These are phyloP conservation scores for Regulus satrapa DNA, from an alignment of 2,113 vertebrate species.

Conservation along the genomic window DNA sequence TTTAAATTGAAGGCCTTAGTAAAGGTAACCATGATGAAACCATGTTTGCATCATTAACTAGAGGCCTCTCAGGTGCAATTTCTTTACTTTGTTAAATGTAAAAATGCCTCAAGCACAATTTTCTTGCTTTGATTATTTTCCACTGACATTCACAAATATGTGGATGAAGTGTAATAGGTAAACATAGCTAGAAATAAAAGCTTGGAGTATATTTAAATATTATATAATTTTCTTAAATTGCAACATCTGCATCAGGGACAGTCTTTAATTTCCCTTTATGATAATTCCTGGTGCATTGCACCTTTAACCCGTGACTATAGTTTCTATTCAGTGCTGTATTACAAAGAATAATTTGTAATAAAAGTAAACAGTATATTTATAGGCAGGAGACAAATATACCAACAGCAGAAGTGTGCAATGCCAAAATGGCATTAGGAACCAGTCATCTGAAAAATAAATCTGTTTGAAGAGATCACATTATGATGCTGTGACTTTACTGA, in stretches of 20 bases:
- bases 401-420: not conserved
- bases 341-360: not conserved
- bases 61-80: not conserved
- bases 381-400: not conserved
- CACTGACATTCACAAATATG: not conserved
- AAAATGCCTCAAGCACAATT: not conserved
- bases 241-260: not conserved
- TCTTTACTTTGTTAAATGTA: not conserved
- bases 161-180: not conserved
- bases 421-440: not conserved
- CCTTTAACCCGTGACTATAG: rapidly evolving
- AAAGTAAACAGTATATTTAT: not conserved
- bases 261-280: not conserved
- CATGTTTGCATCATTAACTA: not conserved
- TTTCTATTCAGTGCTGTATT: not conserved
- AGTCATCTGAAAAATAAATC: conserved; percentile 40
- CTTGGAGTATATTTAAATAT: not conserved
- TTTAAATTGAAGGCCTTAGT: not conserved
- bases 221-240: not conserved
- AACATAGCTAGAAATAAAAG: not conserved
- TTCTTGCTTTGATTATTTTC: not conserved
- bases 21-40: not conserved
- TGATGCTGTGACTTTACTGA: conserved; percentile 22
- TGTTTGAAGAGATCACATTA: conserved; percentile 32
- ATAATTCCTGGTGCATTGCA: not conserved